These are phyloP conservation scores for Deilephila elpenor DNA, from an alignment of 2,888 invertebrate species.

Conservation along the genomic window DNA sequence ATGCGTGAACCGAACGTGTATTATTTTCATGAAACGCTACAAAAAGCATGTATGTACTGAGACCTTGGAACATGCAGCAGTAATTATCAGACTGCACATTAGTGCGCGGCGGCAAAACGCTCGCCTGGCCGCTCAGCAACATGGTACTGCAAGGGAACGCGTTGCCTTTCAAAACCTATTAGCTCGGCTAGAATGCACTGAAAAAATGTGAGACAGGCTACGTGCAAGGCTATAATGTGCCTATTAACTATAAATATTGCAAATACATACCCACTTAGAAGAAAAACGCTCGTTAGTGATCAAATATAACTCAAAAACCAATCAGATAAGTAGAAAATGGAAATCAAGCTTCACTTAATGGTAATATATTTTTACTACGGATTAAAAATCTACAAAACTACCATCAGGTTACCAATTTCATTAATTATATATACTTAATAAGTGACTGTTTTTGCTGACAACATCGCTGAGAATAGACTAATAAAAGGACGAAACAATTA, in stretches of 20 bases:
- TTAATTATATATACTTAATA: background rate
- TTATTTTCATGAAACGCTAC: constrained; percentile 37
- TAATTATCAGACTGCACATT: constrained; percentile 48
- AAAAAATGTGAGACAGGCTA: constrained; percentile 16
- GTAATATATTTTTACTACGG: too few species aligned
- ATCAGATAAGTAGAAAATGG: background rate
- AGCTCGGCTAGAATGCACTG: constrained; percentile 18
- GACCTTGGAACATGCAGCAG: constrained; percentile 48
- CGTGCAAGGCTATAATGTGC: constrained; percentile 6
- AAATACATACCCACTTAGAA: constrained; percentile 4
- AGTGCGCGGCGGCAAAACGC: constrained; percentile 50
- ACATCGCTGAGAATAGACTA: background rate
- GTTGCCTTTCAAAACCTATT: constrained; percentile 38
- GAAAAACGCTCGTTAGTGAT: constrained; percentile 11
- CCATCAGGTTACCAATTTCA: background rate
- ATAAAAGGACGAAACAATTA: background rate
- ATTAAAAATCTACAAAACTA: too few species aligned
- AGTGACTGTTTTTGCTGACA: background rate
- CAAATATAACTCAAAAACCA: background rate
- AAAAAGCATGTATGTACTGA: constrained; percentile 38
- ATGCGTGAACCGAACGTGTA: constrained; percentile 4
- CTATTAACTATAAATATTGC: constrained; percentile 21
- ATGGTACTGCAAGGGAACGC: constrained; percentile 29
- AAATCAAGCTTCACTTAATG: background rate
- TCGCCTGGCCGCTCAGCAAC: constrained; percentile 38